A percentile compares a stretch with the other conserved stretches of the same genome.
Conservation (phyloP, 37 sponge, comb jelly and placozoan species). For the Halisarca cf. caerulea region DNA sequence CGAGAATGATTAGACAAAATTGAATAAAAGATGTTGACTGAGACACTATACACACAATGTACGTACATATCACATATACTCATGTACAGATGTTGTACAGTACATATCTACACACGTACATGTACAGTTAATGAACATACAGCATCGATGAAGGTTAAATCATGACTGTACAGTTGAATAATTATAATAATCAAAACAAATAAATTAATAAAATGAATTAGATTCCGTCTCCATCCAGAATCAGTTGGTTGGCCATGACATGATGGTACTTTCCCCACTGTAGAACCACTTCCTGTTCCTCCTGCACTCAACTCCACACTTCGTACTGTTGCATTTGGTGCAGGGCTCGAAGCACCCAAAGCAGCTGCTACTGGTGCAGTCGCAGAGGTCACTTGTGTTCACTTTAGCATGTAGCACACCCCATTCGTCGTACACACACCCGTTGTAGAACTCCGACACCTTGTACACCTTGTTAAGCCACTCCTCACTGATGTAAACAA, state of each 20-base stretch:
- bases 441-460: slow-evolving; percentile 16
- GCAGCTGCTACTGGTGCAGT: slow-evolving; percentile 15
- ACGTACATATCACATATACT: too few relatives aligned
- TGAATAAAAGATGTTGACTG: too few relatives aligned
- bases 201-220: too few relatives aligned
- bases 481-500: neutral
- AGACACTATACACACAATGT: too few relatives aligned
- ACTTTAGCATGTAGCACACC: neutral
- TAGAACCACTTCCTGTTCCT: slow-evolving; percentile 41
- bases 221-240: too few relatives aligned
- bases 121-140: too few relatives aligned
- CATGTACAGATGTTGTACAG: too few relatives aligned
- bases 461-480: slow-evolving; percentile 2
- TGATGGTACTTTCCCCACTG: neutral
- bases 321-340: slow-evolving; percentile 10
- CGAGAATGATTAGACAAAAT: too few relatives aligned
- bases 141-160: too few relatives aligned
- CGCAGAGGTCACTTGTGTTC: slow-evolving; percentile 20
- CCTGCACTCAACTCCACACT: slow-evolving; percentile 49
- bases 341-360: slow-evolving; percentile 39
- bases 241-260: neutral
- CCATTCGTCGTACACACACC: slow-evolving; percentile 26
- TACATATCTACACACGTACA: too few relatives aligned
- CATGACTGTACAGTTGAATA: too few relatives aligned
- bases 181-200: too few relatives aligned